Percentiles rank a stretch among this genome's conserved stretches.
These are phyloP conservation scores for Drosophila leonis DNA, from an alignment of 2,888 invertebrate species.

Conservation along the genomic window DNA sequence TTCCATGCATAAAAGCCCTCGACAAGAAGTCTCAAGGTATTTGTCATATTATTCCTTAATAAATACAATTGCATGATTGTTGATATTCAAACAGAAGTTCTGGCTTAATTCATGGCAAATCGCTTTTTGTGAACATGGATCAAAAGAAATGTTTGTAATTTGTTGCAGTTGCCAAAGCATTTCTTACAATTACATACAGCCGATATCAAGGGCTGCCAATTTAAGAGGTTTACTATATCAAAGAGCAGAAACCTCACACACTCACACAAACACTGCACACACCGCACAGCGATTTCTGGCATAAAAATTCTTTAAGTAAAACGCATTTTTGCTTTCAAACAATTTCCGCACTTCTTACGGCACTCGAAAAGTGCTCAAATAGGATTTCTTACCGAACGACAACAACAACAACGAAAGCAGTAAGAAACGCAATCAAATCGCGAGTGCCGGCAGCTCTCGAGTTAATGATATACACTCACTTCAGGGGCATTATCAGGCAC, in stretches of 20 bases:
- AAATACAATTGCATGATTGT: background rate
- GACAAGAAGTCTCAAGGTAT: background rate
- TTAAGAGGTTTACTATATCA: constrained; percentile 39
- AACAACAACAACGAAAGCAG: constrained; percentile 3
- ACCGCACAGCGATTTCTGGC: background rate
- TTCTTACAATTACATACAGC: background rate
- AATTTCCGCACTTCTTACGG: constrained; percentile 67
- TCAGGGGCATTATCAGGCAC: constrained; percentile 73
- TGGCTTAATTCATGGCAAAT: background rate
- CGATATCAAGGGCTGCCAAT: constrained; percentile 3
- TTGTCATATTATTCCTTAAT: background rate
- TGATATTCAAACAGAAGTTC: background rate
- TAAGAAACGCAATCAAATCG: constrained; percentile 74
- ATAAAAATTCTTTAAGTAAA: constrained; percentile 41
- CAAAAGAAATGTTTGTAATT: constrained; percentile 25
- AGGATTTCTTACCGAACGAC: constrained; percentile 49
- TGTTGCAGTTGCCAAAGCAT: constrained; percentile 8
- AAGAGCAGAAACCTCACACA: constrained; percentile 20
- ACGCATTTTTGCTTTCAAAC: constrained; percentile 74
- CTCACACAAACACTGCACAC: background rate
- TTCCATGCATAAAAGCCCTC: background rate
- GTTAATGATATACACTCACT: constrained; percentile 82
- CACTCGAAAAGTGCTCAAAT: constrained; percentile 57
- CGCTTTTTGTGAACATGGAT: constrained; percentile 2
- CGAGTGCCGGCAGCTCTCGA: constrained; percentile 73